Evolutionary conservation across 2,888 invertebrate genomes (phyloP), one percentile per base, ranked within the genome.

Genomic region (Trissonchulus latispiculum): DNA sequence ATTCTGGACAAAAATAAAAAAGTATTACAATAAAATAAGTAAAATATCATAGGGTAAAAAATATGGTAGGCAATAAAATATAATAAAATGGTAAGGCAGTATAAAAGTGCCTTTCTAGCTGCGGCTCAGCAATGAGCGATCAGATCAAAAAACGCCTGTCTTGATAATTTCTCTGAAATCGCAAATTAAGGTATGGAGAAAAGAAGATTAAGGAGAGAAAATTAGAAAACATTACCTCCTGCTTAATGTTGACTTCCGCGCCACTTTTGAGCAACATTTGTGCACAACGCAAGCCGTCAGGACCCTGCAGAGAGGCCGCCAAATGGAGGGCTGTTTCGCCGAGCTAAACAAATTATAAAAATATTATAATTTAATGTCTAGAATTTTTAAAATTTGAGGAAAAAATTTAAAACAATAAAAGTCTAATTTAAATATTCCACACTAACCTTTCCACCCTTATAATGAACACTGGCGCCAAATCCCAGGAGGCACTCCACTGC

Each of bases 191-290:
- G 31, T 2, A 68, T 8, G n/a, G 15, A 35, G 32, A n/a, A 8
- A 28, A 70, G 8, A 28, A 8, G 15, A 48, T 23, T 61, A 62
- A 61, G 3, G 18, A 32, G 2, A 23, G 64, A 28, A 23, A 3
- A 36, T 18, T 73, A 23, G 61, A n/a, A n/a, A n/a, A n/a, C n/a
- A n/a, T n/a, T 74, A 85, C 95, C 83, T 94, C 93, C 75, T 95
- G 95, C 1, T 90, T 90, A 76, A 95, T 89, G 85, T 99, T 97
- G 0, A 96, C 93, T 75, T 94, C 92, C 8, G 97, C 97, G 0
- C 99, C 99, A 1, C 95, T 95, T 84, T 99, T 99, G 59, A 99
- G 86, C 76, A 99, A 86, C 95, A 99, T 96, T 78, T 96, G 88
- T 1, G 95, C 96, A 85, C 97, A 97, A 80, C 90, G 90, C 31